phyloP scores from a whole-genome alignment of 1,140 invertebrate species.

The Choristoneura fumiferana region DNA sequence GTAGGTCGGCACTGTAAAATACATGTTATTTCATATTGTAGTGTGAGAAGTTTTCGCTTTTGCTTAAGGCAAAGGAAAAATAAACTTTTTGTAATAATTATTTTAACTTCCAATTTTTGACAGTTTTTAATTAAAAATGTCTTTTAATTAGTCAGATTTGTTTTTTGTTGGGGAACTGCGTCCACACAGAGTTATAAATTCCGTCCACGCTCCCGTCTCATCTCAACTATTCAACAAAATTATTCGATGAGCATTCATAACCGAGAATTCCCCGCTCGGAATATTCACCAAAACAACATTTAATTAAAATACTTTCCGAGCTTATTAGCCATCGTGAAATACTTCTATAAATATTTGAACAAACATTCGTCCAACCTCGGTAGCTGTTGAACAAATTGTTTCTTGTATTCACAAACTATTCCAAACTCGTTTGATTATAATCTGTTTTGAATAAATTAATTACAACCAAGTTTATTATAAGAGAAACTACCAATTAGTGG shows the following conservation, averaged over 20 bases:
- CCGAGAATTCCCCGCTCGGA: slow-evolving; percentile 1
- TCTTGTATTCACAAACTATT: slow-evolving; percentile 52
- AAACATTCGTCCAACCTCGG: slow-evolving; percentile 49
- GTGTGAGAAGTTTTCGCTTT: too few species aligned
- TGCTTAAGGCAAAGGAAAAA: too few species aligned
- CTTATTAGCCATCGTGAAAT: slow-evolving; percentile 43
- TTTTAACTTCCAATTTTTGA: too few species aligned
- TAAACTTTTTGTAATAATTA: too few species aligned
- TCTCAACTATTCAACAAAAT: slow-evolving; percentile 9
- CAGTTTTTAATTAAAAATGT: too few species aligned
- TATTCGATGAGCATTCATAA: slow-evolving; percentile 9
- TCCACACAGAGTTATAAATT: slow-evolving; percentile 41
- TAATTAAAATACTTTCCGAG: slow-evolving; percentile 54
- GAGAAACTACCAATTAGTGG: slow-evolving; percentile 45
- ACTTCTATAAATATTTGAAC: slow-evolving; percentile 29
- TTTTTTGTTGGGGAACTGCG: slow-evolving; percentile 13
- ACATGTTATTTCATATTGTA: too few species aligned
- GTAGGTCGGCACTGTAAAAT: too few species aligned
- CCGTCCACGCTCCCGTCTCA: background rate
- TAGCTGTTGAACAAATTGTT: slow-evolving; percentile 60
- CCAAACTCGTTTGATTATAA: slow-evolving; percentile 43
- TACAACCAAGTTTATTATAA: slow-evolving; percentile 46
- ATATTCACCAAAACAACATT: slow-evolving; percentile 18
- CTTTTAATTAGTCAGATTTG: too few species aligned
- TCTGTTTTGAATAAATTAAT: slow-evolving; percentile 59